phyloP scores from a whole-genome alignment of 2,113 vertebrate genomes.

The Mastomys natalensis region DNA sequence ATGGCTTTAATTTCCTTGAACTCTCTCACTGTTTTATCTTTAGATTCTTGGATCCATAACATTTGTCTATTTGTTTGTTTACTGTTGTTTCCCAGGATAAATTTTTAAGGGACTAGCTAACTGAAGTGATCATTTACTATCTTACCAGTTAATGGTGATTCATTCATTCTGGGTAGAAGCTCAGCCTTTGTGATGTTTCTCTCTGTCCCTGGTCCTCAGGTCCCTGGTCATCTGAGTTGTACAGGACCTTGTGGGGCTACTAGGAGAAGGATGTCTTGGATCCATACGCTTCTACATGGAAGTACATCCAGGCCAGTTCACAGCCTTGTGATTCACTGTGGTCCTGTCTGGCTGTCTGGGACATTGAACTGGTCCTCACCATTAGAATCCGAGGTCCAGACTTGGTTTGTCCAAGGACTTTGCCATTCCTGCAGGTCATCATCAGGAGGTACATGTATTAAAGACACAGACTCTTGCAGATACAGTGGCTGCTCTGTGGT shows the following conservation, averaged over 20 bases:
- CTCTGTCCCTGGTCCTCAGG: neutral
- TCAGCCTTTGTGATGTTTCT: neutral
- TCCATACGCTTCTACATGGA: neutral
- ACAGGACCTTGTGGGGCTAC: neutral
- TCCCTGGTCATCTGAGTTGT: neutral
- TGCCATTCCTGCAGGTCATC: neutral
- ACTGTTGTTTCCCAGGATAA: neutral
- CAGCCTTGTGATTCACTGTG: fast-evolving
- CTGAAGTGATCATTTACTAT: neutral
- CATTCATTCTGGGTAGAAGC: neutral
- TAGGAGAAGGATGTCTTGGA: neutral
- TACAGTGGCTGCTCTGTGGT: neutral
- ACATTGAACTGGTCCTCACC: no score
- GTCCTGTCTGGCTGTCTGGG: neutral
- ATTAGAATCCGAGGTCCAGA: no score
- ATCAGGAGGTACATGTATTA: neutral
- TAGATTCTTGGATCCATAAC: neutral
- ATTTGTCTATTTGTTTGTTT: neutral
- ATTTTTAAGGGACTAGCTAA: neutral
- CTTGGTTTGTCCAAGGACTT: neutral
- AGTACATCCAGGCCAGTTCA: neutral
- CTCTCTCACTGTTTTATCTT: constrained; percentile 20
- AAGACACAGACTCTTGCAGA: neutral
- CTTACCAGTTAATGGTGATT: neutral
- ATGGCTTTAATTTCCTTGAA: neutral